Conservation (phyloP, 1,140 invertebrate species). For the Pseudomyrmex concolor region DNA sequence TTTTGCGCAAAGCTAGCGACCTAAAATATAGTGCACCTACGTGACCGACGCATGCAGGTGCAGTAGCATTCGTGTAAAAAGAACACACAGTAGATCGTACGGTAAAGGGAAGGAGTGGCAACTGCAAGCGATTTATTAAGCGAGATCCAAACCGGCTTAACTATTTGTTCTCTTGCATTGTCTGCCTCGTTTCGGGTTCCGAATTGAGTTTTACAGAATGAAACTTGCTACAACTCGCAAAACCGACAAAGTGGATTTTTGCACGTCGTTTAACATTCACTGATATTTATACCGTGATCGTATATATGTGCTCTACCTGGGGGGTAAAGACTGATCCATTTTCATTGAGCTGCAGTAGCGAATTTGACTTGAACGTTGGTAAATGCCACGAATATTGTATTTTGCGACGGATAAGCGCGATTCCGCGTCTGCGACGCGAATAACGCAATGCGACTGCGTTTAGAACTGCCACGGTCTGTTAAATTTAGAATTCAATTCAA, state of each 20-base stretch:
- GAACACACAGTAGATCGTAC: not conserved
- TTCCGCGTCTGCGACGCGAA: conserved; percentile 10
- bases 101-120: not conserved
- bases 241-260: conserved; percentile 49
- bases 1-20: conserved; percentile 8
- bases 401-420: conserved; percentile 38
- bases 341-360: not conserved
- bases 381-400: conserved; percentile 22
- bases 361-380: conserved; percentile 21
- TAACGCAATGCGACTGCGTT: not conserved
- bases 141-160: conserved; percentile 66
- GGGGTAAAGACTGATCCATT: not conserved
- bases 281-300: conserved; percentile 15
- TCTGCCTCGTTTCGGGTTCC: conserved; percentile 56
- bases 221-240: conserved; percentile 39
- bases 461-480: conserved; percentile 42
- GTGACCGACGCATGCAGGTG: conserved; percentile 24
- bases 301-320: conserved; percentile 1
- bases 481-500: not conserved
- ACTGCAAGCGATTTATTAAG: conserved; percentile 73
- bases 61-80: conserved; percentile 12
- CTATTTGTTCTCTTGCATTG: conserved; percentile 69
- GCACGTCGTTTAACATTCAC: conserved; percentile 40
- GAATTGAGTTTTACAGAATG: conserved; percentile 70
- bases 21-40: conserved; percentile 14